Evolutionary conservation across 2,113 vertebrate species (phyloP).

Genomic region (Uropsilus gracilis): DNA sequence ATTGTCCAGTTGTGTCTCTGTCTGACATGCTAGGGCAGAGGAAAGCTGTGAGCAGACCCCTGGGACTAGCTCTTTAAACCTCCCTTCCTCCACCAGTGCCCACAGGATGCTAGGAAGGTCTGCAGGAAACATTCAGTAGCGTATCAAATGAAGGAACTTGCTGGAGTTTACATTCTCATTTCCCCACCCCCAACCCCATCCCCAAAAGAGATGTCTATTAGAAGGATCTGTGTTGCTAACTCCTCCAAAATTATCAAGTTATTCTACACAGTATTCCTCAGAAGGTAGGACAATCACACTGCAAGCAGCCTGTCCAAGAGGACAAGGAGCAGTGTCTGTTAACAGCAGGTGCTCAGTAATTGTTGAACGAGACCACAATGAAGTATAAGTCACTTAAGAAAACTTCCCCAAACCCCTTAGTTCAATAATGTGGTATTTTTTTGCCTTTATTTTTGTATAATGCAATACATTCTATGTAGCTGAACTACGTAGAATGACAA

Average conservation of each 20-base stretch:
- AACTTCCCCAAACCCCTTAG: not conserved
- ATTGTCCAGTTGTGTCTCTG: not conserved
- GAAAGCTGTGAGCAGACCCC: not conserved
- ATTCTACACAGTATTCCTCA: not conserved
- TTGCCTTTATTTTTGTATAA: slow-evolving; percentile 14
- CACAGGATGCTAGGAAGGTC: not conserved
- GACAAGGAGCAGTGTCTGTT: not conserved
- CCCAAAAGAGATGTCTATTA: not conserved
- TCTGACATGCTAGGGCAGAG: not conserved
- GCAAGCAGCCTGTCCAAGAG: not conserved
- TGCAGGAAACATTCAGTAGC: not conserved
- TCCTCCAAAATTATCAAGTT: not conserved
- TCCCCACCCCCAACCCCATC: not conserved
- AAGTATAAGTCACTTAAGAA: not conserved
- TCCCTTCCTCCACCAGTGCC: not conserved
- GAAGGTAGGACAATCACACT: not conserved
- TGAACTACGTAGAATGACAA: slow-evolving; percentile 12
- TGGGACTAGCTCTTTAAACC: not conserved
- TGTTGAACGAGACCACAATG: not conserved
- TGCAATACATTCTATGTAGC: slow-evolving; percentile 48
- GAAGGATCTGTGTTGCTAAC: not conserved
- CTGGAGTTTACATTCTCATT: not conserved
- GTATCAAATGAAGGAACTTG: not conserved
- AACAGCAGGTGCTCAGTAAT: not conserved
- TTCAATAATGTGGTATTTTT: not conserved